Base-by-base conservation (phyloP, 2,797 vertebrate species). In the Parauchenoglanis punctatus region DNA sequence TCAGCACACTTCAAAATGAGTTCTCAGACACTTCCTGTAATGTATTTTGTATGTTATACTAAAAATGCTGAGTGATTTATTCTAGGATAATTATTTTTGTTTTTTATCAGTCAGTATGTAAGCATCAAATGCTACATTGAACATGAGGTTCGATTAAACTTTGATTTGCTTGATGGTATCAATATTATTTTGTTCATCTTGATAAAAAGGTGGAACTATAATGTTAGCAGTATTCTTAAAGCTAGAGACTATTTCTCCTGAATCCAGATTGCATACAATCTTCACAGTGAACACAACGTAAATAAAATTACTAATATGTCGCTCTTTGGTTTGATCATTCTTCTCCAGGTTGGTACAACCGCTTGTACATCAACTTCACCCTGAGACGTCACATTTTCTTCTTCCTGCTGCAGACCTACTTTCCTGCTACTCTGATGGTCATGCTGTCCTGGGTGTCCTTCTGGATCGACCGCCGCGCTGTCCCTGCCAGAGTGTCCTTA, bases 401-500 rank as follows among this genome's bases (percentile, higher is more conserved):
- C 91, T 99, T 99, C 94, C 92, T 99, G 94, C 97, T 99, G 44
- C 98, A 99, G 93, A 99, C 98, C 15, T 99, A 99, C 87, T 99
- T 99, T 84, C 98, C 98, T 0, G 97, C 97, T 56, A 98, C 96
- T 0, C 93, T 98, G 81, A 98, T 99, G 97, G 97, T 98, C 94
- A 98, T 99, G 97, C 83, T 99, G 91, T 99, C 98, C 91, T 99
- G 98, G 98, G 98, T 99, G 87, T 99, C 98, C 86, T 99, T 99
- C 95, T 99, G 98, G 98, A 99, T 99, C 0, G 98, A 99, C 90
- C 96, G 93, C 56, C 94, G 96, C 92, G 98, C 98, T 6, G 98
- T 98, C 65, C 98, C 98, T 0, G 98, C 98, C 89, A 96, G 98
- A 91, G 97, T 99, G 17, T 97, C 98, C 40, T 92, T 99, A 88